Base-by-base conservation (phyloP, 2,113 vertebrate genomes). In the Himantopus leucocephalus region DNA sequence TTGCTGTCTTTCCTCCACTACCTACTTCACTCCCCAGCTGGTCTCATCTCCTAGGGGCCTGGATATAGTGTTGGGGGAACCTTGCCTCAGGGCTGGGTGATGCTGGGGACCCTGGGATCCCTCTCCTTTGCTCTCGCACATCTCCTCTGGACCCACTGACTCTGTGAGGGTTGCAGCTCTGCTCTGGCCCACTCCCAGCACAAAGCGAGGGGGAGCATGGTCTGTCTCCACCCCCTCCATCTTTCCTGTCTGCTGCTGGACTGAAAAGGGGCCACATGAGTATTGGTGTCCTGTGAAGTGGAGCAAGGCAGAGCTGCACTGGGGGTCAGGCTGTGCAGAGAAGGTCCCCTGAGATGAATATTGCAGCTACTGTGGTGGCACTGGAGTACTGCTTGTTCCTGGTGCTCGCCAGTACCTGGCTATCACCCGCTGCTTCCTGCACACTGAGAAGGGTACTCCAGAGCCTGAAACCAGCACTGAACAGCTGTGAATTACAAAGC, bases 401-500 rank as follows among this genome's bases (percentile, higher is more conserved):
- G 83, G 29, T 85, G 89, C 93, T 88, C 45, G 52, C 75, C 60
- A 23, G 47, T 30, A 50, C 80, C 72, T 56, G 58, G 43, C 79
- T 75, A 6, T 24, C 21, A 0, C 66, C 81, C 71, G 22, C 50
- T 82, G 47, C 90, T 68, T 6, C 9, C 68, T 76, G 76, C 71
- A 52, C 14, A 1, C 14, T 0, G 14, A 53, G 67, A 14, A 45
- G 75, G 90, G 66, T 64, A 12, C 62, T 70, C 72, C 64, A 76
- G 39, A 72, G 26, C 45, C 72, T 35, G 43, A 71, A 79, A 76
- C 68, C 89, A 89, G 92, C 93, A 74, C 14, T 37, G 74, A 85
- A 35, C 84, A 91, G 96, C 97, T 97, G 96, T 78, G 97, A 97
- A 96, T 76, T 58, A 80, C 67, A 43, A 74, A 92, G 59, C 41